Base-by-base conservation (phyloP, 2,113 vertebrate genomes). In the Rhinopomastus cyanomelas region DNA sequence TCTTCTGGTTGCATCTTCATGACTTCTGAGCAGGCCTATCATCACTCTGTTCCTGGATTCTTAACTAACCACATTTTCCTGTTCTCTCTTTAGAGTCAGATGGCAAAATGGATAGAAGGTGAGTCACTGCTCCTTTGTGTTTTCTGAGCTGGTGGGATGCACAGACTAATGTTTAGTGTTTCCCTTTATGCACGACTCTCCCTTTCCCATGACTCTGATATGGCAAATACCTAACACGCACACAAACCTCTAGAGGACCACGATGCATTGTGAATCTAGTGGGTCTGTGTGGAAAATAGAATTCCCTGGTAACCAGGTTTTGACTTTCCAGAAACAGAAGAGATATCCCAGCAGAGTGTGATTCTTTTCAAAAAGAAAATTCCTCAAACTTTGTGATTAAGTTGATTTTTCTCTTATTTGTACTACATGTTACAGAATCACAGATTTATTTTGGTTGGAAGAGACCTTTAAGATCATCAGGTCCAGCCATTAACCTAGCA, bases 71-170 rank as follows among this genome's bases (percentile, higher is more conserved):
- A 22, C 25, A 8, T 86, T 91, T 85, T 94, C 49, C 19, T 90
- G 12, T 88, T 95, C 49, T 92, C 49, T 78, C 57, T 90, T 81
- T 46, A 96, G 95, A 90, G 11, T 95, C 92, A 72, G 93, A 91
- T n/a, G 88, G 73, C 62, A 96, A 78, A 86, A 75, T 76, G 90
- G 90, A 96, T 9, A 92, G 88, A 95, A 96, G 95, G 95, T 95
- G 94, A 85, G 27, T 42, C 29, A 34, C 9, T 25, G n/a, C 18
- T 34, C 25, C 46, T 2, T 4, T 42, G 16, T 0, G 1, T 46
- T 88, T 92, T 85, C 57, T 69, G 48, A 51, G 44, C n/a, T 1
- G 1, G 11, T 36, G 19, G 6, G 29, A 65, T 21, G 42, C 23
- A 32, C 23, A 49, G 13, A 59, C 27, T 5, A 7, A 67, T 25